Base-by-base conservation (phyloP, 2,113 vertebrate genomes). In the Trogon surrucura region DNA sequence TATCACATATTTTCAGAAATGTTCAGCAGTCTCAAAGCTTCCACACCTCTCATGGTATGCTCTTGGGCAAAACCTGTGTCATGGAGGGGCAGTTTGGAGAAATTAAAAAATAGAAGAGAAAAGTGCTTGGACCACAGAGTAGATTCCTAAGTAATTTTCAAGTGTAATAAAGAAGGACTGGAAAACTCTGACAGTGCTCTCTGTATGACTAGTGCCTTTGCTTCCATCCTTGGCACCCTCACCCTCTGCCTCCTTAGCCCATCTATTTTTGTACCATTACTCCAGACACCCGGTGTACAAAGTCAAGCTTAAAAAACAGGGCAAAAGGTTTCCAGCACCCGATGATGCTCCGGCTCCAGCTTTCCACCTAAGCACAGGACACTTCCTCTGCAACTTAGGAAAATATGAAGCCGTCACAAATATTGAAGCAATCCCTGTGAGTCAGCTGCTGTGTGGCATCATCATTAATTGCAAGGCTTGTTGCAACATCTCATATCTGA, bases 201-300 rank as follows among this genome's bases (percentile, higher is more conserved):
- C 18, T 4, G 0, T 41, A 7, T 0, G 1, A 12, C 36, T 65
- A 13, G 3, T 5, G 4, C 34, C 15, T 38, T 21, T 1, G 0
- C 27, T 77, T 48, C 45, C 32, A 25, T 32, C 26, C 54, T 54
- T 65, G 48, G 32, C 34, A 51, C 11, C 21, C 22, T 69, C 13
- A 12, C n/a, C 29, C 27, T 77, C 32, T 1, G 0, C 10, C 51
- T 87, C 53, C n/a, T 80, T 54, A 80, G 51, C 50, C 34, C n/a
- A 16, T 36, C 32, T 80, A 23, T 21, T 65, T 71, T 71, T 47
- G 22, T 61, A 27, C 27, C 10, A 4, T 75, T 45, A 14, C 22
- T 73, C 29, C 50, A 79, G 53, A 65, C 22, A 60, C 12, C 16
- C 5, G 41, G 2, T 8, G 64, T 51, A 73, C 23, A 88, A 80